Evolutionary conservation across 2,113 vertebrate species (phyloP).

Genomic region (Centrocercus urophasianus): DNA sequence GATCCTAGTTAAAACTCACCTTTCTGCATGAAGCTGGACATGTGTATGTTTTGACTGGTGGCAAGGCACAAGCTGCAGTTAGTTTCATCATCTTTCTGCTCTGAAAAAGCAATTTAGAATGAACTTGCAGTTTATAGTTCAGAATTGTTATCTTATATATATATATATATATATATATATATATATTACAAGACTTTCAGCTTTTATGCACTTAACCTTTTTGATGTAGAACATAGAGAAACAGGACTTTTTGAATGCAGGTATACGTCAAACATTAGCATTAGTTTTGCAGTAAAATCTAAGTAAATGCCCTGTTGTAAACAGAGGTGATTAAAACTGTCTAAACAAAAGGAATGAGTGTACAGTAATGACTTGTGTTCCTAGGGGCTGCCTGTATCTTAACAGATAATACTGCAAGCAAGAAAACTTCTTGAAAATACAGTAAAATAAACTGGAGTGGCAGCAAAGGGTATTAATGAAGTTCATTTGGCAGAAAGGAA

Average conservation of each 20-base stretch:
- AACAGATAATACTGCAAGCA: not conserved
- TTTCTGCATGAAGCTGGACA: not conserved
- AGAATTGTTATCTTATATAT: slow-evolving; percentile 37
- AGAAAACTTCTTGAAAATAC: not conserved
- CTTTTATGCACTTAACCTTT: slow-evolving; percentile 48
- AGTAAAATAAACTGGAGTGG: not conserved
- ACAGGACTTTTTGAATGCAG: slow-evolving; percentile 19
- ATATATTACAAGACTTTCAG: slow-evolving; percentile 13
- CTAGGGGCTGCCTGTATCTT: not conserved
- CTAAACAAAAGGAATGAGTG: not conserved
- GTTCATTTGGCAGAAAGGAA: not conserved
- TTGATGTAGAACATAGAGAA: slow-evolving; percentile 27
- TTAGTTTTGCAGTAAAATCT: not conserved
- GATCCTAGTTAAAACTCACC: not conserved
- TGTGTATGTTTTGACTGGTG: not conserved
- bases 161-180: slow-evolving; percentile 2
- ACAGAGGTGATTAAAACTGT: slow-evolving; percentile 10
- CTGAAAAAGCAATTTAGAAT: not conserved
- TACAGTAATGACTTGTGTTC: slow-evolving; percentile 36
- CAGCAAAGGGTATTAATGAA: not conserved
- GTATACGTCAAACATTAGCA: slow-evolving; percentile 41
- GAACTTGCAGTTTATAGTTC: slow-evolving; percentile 5
- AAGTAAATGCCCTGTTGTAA: slow-evolving; percentile 15
- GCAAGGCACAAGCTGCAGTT: not conserved
- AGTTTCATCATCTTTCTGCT: slow-evolving; percentile 21